phyloP scores from a whole-genome alignment of 2,113 vertebrate genomes.

The Bucco capensis region DNA sequence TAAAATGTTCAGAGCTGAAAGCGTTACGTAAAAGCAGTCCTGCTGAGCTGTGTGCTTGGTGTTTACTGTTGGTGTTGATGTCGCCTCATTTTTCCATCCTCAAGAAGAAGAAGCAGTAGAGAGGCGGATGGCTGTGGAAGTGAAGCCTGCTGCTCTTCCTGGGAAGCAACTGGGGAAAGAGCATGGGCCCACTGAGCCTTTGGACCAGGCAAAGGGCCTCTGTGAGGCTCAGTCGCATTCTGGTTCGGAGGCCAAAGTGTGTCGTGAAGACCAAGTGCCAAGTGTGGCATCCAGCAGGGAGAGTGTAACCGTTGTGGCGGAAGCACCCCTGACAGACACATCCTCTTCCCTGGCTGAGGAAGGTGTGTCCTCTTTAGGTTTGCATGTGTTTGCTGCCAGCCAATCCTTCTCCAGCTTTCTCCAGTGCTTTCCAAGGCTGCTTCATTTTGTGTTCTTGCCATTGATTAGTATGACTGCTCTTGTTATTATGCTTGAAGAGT shows the following conservation, averaged over 20 bases:
- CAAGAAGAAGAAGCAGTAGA: conserved; percentile 78
- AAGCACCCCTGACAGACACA: conserved; percentile 67
- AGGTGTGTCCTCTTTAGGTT: conserved; percentile 86
- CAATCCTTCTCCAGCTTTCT: conserved; percentile 54
- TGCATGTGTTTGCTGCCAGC: conserved; percentile 82
- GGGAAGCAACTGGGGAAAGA: conserved; percentile 81
- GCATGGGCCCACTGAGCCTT: conserved; percentile 76
- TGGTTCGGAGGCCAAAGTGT: conserved; percentile 71
- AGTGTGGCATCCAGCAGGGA: conserved; percentile 76
- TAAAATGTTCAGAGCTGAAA: conserved; percentile 63
- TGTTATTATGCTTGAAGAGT: conserved; percentile 65
- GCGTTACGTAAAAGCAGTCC: conserved; percentile 47
- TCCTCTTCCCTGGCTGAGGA: conserved; percentile 76
- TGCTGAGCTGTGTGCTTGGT: conserved; percentile 56
- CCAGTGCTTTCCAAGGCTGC: conserved; percentile 61
- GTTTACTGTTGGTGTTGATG: conserved; percentile 88
- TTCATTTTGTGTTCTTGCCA: conserved; percentile 58
- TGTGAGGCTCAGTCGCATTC: conserved; percentile 74
- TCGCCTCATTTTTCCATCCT: conserved; percentile 85
- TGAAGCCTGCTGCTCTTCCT: conserved; percentile 82
- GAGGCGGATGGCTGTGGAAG: conserved; percentile 81
- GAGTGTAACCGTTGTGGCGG: conserved; percentile 74
- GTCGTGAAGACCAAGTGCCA: conserved; percentile 73
- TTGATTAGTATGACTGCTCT: conserved; percentile 53
- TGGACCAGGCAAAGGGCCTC: conserved; percentile 76